Conservation (phyloP, 2,113 vertebrate genomes). For the Pseudorhombus dupliciocellatus region DNA sequence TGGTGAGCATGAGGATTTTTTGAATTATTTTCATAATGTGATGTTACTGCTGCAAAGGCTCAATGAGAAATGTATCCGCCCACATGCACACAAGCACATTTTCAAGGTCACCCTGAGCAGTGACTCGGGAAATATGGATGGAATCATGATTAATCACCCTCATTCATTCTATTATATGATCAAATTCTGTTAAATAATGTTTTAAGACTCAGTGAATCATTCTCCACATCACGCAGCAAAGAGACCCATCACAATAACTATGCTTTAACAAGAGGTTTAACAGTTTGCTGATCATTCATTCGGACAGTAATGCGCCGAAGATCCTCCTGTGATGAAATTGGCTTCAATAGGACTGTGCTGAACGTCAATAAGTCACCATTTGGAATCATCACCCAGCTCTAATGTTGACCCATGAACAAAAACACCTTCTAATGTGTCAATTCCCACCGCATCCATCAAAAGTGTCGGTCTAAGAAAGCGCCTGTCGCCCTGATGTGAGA, state of each 20-base stretch:
- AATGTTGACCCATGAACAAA: background rate
- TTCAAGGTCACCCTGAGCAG: background rate
- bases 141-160: background rate
- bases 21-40: too few species aligned
- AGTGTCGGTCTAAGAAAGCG: slow-evolving; percentile 1
- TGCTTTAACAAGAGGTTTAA: background rate
- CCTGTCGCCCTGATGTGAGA: slow-evolving; percentile 30
- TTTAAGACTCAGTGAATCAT: background rate
- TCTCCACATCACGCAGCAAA: background rate
- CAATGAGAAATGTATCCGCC: slow-evolving; percentile 16
- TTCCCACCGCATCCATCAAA: background rate
- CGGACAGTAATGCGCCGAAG: background rate
- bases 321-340: background rate
- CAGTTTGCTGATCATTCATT: background rate
- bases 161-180: background rate
- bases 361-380: background rate
- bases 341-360: background rate
- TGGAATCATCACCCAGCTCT: background rate
- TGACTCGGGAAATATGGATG: background rate
- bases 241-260: background rate
- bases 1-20: slow-evolving; percentile 15
- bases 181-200: background rate
- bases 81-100: background rate
- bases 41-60: slow-evolving; percentile 12
- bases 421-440: background rate